Percentiles rank a stretch among this genome's conserved stretches.
These are phyloP conservation scores for Papilio gigon DNA, from an alignment of 2,888 invertebrate genomes.

Conservation along the genomic window DNA sequence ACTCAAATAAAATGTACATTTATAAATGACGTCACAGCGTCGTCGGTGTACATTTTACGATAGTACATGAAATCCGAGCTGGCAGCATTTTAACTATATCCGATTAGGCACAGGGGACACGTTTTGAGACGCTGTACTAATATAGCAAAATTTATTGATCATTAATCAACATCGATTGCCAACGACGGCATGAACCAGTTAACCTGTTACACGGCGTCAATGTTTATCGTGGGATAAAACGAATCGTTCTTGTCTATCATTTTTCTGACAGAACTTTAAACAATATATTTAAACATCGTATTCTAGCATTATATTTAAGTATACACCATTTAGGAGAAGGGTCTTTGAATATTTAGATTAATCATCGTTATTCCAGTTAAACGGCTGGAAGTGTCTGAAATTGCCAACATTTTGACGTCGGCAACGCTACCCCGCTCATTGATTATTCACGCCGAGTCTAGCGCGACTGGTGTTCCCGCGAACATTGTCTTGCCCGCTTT, in stretches of 20 bases:
- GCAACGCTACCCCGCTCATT: slow-evolving; percentile 18
- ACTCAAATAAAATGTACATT: no score
- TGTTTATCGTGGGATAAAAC: no score
- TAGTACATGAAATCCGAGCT: slow-evolving; percentile 1
- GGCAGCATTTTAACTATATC: background rate
- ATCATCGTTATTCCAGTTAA: slow-evolving; percentile 28
- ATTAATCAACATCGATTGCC: slow-evolving; percentile 4
- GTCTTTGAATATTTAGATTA: slow-evolving; percentile 29
- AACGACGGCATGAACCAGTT: no score
- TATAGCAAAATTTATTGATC: slow-evolving; percentile 10
- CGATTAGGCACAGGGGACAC: slow-evolving; percentile 12
- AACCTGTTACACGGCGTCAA: no score
- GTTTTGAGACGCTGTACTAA: slow-evolving; percentile 2
- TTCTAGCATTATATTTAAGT: background rate
- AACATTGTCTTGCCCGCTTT: slow-evolving; percentile 19
- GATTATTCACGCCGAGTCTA: slow-evolving; percentile 27
- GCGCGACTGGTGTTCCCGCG: slow-evolving; percentile 5
- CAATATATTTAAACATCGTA: background rate
- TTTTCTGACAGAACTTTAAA: background rate
- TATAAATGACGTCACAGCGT: background rate
- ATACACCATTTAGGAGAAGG: slow-evolving; percentile 8
- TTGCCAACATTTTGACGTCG: slow-evolving; percentile 29
- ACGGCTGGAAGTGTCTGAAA: slow-evolving; percentile 26
- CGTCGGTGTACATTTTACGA: background rate
- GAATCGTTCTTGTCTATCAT: background rate